Base-by-base conservation (phyloP, 1,140 invertebrate genomes). In the Megalonaias nervosa region DNA sequence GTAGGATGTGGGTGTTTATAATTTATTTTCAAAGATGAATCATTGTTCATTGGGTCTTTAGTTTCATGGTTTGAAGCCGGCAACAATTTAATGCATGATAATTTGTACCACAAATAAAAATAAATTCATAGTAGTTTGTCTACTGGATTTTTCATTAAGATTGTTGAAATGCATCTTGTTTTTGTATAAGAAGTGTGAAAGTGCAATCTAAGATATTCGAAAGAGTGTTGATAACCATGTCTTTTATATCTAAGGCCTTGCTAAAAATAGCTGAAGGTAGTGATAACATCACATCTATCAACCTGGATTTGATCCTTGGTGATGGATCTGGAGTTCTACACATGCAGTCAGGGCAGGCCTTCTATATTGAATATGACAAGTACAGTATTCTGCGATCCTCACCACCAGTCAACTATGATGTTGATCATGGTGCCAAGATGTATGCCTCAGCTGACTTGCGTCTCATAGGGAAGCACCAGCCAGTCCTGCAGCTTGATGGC, bases 381-480 rank as follows among this genome's bases (percentile, higher is more conserved):
- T 86, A 79, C 74, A 62, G 58, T 13, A 48, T 75, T 38, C 66
- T 81, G 14, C 61, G 83, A 38, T 84, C 85, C 16, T 75, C 82
- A 12, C 86, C 85, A 60, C 86, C 86, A 13, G 74, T 79, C 23
- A 86, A 85, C 74, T 85, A 84, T 71, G 69, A 79, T 26, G 77
- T 87, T 26, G 79, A 83, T 38, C 58, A 77, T 31, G 80, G 80
- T 2, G 79, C 81, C 15, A 71, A 80, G 57, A 59, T 87, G 74
- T 85, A 81, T 80, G 77, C 77, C 1, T 81, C 85, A n/a, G 77
- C 82, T 38, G 82, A 86, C 62, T 77, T 82, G 64, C 71, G 83
- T 57, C 38, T 87, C 11, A 81, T 87, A 69, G 86, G 86, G 15
- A 55, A 15, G 26, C 71, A 75, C 12, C n/a, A 26, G 1, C 85